Evolutionary conservation across 2,888 invertebrate genomes (phyloP), one percentile per base, ranked within the genome.

Genomic region (Epsilonema sp.): DNA sequence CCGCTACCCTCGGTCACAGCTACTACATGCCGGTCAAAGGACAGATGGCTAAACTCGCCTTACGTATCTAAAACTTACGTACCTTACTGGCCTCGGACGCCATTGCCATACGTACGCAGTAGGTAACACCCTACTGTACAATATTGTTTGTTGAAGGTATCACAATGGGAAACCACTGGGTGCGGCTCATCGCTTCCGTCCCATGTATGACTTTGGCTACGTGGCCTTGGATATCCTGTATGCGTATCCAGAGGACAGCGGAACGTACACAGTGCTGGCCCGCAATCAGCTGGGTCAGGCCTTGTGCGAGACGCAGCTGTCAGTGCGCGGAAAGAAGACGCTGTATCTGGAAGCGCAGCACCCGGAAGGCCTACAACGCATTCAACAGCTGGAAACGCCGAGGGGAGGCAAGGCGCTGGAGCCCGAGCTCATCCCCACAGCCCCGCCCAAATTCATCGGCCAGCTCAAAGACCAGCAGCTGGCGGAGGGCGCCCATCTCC

Each of bases 171-270:
- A 84, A 66, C 83, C 86, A 45, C 71, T 89, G 62, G 81, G 80
- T 64, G 84, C 85, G 53, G 89, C 64, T n/a, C 60, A 63, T 25
- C 4, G 45, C 2, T 92, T 89, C 74, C 77, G 87, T 58, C 89
- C 90, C 49, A 86, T 89, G 64, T 89, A 90, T 65, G 94, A 97
- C 68, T 94, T 97, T 68, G 94, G 94, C 37, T 94, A 90, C 65
- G 94, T 94, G 22, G 90, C 92, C 19, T 73, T 99, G 52, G 94
- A 94, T 63, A 85, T 97, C 53, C 78, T 90, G 54, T 90, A 90
- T 65, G 73, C 89, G 47, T 90, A 90, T 64, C 84, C 89, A 46
- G 92, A 94, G 72, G 94, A 97, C 68, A 80, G 85, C 36, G 90
- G 85, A 42, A 76, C 79, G 22, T 97, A 94, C 67, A 90, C 89